Conservation (phyloP, 2,888 invertebrate genomes). For the Rotaria sp. region DNA sequence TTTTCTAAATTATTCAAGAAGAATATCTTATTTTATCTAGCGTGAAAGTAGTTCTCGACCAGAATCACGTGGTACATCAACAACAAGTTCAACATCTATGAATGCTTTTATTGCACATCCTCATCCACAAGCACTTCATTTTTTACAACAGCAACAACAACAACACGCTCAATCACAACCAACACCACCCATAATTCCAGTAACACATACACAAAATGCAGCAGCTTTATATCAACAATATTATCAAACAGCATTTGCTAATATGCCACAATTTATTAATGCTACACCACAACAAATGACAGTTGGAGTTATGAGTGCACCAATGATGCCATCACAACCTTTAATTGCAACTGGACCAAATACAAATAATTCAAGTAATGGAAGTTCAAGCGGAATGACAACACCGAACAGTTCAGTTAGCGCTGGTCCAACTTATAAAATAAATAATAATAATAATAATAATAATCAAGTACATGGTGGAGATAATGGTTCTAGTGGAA, state of each 20-base stretch:
- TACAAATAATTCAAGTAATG: not conserved
- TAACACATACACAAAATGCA: not conserved
- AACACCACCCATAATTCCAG: not conserved
- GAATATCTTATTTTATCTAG: not conserved
- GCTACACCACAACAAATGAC: not conserved
- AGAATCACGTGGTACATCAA: not conserved
- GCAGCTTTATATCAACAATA: constrained; percentile 15
- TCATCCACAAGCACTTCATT: not conserved
- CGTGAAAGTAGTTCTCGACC: not conserved
- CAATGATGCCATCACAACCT: not conserved
- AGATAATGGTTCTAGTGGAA: not conserved
- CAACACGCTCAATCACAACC: not conserved
- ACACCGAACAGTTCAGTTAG: not conserved
- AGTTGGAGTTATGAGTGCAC: not conserved
- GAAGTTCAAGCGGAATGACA: not conserved
- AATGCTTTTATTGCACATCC: not conserved
- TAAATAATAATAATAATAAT: not conserved
- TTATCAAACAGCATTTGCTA: not conserved
- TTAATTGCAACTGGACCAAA: not conserved
- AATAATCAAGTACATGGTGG: not conserved
- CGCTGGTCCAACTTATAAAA: constrained; percentile 3
- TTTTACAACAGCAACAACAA: not conserved
- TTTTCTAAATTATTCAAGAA: not conserved
- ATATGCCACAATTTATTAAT: not conserved
- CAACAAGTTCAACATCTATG: not conserved